Base-by-base conservation (phyloP, 2,888 invertebrate species). In the Parthenolecanium corni region DNA sequence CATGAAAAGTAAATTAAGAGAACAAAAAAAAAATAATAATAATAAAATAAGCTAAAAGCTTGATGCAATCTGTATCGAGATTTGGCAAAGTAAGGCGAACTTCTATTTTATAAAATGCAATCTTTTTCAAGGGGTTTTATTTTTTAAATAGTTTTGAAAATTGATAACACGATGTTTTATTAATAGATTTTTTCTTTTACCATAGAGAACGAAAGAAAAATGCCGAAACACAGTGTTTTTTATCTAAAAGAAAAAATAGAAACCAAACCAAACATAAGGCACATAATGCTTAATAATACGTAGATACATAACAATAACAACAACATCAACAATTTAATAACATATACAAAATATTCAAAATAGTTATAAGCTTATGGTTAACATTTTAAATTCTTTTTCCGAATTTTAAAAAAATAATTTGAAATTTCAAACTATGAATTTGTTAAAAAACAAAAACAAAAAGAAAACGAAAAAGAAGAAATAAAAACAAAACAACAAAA, bases 211-310 rank as follows among this genome's bases (percentile, higher is more conserved):
- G 6, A 31, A 44, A 16, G 9, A 24, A 38, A 40, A 38, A 52
- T 16, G n/a, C 46, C 16, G 18, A 23, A 49, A 21, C 21, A 23
- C 49, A 49, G 18, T 14, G 49, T 23, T 16, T 44, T 49, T 31
- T 14, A 14, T 49, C 49, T 49, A 53, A 58, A 31, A 31, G 36
- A 58, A 58, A 21, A 51, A 61, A 61, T 31, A 47, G n/a, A 49
- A 61, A 61, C 61, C 36, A 61, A 61, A 51, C 51, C 51, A 61
- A 61, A 70, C 69, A 67, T 69, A 70, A 70, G 70, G 70, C 70
- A 70, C 70, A 68, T 70, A 69, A 70, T 69, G 70, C 70, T 70
- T 68, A 70, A 68, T 69, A 68, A 68, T 69, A 63, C 63, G 54
- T 63, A 61, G 51, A 61, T 61, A 61, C 49, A 61, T 61, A 61